Base-by-base conservation (phyloP, 2,797 vertebrate genomes). In the Enteromius viviparus region DNA sequence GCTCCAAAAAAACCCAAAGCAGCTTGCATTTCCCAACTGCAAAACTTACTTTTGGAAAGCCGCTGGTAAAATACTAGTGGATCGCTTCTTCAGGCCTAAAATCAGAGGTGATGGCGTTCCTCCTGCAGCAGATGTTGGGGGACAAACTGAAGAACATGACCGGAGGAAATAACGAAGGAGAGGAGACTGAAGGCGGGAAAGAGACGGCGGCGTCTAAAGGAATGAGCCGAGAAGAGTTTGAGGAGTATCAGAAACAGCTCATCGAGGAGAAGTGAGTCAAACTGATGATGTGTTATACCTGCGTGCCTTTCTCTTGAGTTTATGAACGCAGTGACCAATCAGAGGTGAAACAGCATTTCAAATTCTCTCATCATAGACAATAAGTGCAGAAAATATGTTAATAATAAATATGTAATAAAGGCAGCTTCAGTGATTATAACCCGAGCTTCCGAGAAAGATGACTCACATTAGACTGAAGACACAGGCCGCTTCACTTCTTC, bases 261-360 rank as follows among this genome's bases (percentile, higher is more conserved):
- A 86, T 94, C 86, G 94, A 95, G 82, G 94, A 95, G 85, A 95
- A 95, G 94, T 95, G 90, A 95, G 95, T 92, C 76, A 42, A 58
- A 64, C 71, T n/a, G n/a, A n/a, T 10, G 58, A 29, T 2, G 23
- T 1, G 17, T 19, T 9, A 10, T 42, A 12, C 58, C 29, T 26
- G 6, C 6, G 1, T 6, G 6, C 5, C 14, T 17, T 64, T 64
- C 6, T 29, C 26, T 3, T 29, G 60, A 64, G 26, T 32, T 64
- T 64, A 64, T 1, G 6, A 64, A 64, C 60, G 14, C 60, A 32
- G 14, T 17, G 60, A 5, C 60, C 60, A 64, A 64, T 64, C 60
- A 64, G 26, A 64, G 6, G 14, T 26, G 4, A 6, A 6, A 32
- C 26, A 7, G 26, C 60, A 29, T 64, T 62, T 23, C n/a, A 2